These are phyloP conservation scores for Oryzias woworae DNA, from an alignment of 2,113 vertebrate genomes.

Conservation along the genomic window DNA sequence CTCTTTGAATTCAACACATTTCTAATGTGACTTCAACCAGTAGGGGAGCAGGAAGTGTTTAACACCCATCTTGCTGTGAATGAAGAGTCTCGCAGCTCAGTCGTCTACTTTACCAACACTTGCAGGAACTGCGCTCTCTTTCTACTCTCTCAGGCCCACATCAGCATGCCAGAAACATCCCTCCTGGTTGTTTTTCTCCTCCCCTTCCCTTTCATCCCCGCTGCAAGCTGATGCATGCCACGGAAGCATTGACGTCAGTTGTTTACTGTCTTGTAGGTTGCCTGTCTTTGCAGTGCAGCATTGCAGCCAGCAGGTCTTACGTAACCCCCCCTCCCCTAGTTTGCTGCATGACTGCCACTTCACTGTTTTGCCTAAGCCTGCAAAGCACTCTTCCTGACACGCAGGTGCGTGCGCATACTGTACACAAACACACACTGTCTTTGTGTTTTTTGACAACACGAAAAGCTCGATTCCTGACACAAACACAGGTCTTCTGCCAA, in stretches of 20 bases:
- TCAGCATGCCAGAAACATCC: constrained; percentile 9
- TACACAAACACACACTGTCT: background rate
- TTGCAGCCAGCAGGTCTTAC: constrained; percentile 67
- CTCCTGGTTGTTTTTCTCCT: background rate
- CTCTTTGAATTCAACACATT: background rate
- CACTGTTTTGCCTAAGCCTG: constrained; percentile 24
- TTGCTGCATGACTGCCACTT: constrained; percentile 23
- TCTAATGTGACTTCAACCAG: constrained; percentile 16
- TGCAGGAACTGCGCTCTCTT: background rate
- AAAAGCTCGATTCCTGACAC: constrained; percentile 21
- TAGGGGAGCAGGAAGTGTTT: constrained; percentile 42
- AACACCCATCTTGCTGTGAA: constrained; percentile 10
- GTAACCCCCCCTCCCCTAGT: constrained; percentile 48
- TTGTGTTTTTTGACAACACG: constrained; percentile 19
- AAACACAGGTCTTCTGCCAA: background rate
- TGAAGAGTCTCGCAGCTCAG: constrained; percentile 25
- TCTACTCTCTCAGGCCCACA: constrained; percentile 26
- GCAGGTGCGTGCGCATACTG: constrained; percentile 19
- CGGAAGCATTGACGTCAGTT: constrained; percentile 73
- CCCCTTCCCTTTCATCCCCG: background rate
- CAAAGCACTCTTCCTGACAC: constrained; percentile 1
- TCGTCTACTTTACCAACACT: constrained; percentile 20
- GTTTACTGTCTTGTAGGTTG: constrained; percentile 73
- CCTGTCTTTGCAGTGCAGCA: constrained; percentile 63
- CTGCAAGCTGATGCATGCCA: constrained; percentile 59